Percentiles rank a stretch among this genome's conserved stretches.
Evolutionary conservation across 2,888 invertebrate species (phyloP).

Genomic region (Ophioninae sp.): DNA sequence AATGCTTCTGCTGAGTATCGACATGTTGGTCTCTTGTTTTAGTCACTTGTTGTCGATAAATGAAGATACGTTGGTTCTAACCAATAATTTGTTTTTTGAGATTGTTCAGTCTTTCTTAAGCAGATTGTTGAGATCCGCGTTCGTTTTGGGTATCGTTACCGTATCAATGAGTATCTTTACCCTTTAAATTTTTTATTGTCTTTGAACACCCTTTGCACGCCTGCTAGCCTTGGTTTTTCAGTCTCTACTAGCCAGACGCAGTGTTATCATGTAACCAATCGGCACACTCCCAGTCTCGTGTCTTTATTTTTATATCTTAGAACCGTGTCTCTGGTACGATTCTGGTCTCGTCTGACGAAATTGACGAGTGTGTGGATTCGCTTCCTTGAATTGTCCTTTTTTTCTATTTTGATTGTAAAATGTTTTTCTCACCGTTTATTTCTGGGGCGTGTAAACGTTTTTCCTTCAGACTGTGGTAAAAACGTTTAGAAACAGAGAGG

Average conservation of each 20-base stretch:
- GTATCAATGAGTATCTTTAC: slow-evolving; percentile 20
- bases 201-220: slow-evolving; percentile 18
- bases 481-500: slow-evolving; percentile 46
- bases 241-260: slow-evolving; percentile 34
- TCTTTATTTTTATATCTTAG: background rate
- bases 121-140: slow-evolving; percentile 10
- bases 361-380: background rate
- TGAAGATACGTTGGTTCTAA: background rate
- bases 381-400: background rate
- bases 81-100: slow-evolving; percentile 76
- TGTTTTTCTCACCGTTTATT: slow-evolving; percentile 11
- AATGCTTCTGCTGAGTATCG: slow-evolving; percentile 82
- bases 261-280: background rate
- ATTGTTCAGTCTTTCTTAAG: slow-evolving; percentile 42
- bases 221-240: slow-evolving; percentile 36
- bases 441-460: slow-evolving; percentile 37
- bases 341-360: background rate
- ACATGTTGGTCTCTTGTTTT: slow-evolving; percentile 76
- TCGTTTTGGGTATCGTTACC: slow-evolving; percentile 22
- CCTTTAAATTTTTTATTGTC: background rate
- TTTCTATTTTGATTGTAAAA: background rate
- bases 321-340: background rate
- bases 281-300: background rate
- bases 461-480: slow-evolving; percentile 1
- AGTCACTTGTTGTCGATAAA: background rate